Evolutionary conservation across 2,888 invertebrate species (phyloP), one percentile per base, ranked within the genome.

Genomic region (Cloeon dipterum): DNA sequence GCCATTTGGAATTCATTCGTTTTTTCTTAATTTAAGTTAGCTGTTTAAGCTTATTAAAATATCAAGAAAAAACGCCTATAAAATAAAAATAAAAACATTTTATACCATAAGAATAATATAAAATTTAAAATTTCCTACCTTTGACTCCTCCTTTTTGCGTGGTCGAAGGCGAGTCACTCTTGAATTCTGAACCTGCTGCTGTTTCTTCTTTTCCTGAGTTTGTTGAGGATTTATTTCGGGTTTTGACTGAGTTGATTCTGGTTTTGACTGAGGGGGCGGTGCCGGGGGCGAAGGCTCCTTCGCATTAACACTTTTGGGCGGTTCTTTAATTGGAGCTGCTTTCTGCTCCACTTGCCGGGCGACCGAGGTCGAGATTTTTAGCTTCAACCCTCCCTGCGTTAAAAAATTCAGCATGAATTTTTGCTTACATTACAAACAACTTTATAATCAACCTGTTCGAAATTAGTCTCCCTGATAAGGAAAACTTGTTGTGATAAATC

Each of bases 331-430:
- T 5, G 16, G 29, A 29, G 7, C 8, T 5, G 29, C 29, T 14
- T 29, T 29, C n/a, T 29, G 13, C 14, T 29, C 29, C 16, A 29
- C 16, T 5, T n/a, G 29, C n/a, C 29, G 29, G 38, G 57, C 54
- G 48, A 59, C 59, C 52, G 58, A 54, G 37, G 59, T 58, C 43
- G 54, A 51, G 37, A 63, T 59, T 47, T 61, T 62, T 41, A 64
- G 47, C 47, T 61, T 63, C 25, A 63, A 50, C 29, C 58, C 60
- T 39, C 61, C 62, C 58, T 60, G 44, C 26, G 45, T n/a, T n/a
- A n/a, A n/a, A n/a, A n/a, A n/a, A n/a, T n/a, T n/a, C n/a, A n/a
- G n/a, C n/a, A n/a, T n/a, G n/a, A n/a, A n/a, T n/a, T n/a, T n/a
- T n/a, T n/a, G n/a, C n/a, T n/a, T n/a, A n/a, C n/a, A n/a, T n/a